Conservation (phyloP, 2,888 invertebrate genomes). For the Melanostoma scalare region DNA sequence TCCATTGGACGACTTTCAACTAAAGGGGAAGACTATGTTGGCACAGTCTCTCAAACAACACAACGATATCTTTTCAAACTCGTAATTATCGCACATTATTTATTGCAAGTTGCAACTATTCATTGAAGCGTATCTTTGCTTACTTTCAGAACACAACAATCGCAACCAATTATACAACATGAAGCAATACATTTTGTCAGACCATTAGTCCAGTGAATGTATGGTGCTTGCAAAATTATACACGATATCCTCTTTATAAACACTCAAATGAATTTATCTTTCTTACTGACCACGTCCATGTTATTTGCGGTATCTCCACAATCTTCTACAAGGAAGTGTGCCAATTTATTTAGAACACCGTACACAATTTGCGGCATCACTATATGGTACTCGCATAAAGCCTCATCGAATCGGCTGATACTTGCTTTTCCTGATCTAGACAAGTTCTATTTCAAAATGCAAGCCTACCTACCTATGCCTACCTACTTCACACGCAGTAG, state of each 20-base stretch:
- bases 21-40: too few relatives aligned
- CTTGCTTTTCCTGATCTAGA: slow-evolving; percentile 61
- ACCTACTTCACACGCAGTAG: too few relatives aligned
- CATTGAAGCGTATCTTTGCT: background rate
- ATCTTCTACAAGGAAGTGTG: slow-evolving; percentile 56
- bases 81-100: too few relatives aligned
- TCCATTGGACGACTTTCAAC: too few relatives aligned
- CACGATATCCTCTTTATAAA: slow-evolving; percentile 23
- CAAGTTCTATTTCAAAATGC: slow-evolving; percentile 37
- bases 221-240: slow-evolving; percentile 28
- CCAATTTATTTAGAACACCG: slow-evolving; percentile 47
- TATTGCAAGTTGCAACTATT: too few relatives aligned
- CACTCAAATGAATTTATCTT: slow-evolving; percentile 2
- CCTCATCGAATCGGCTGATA: slow-evolving; percentile 45
- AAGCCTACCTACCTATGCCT: too few relatives aligned
- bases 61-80: too few relatives aligned
- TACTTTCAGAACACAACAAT: slow-evolving; percentile 1
- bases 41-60: too few relatives aligned
- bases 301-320: slow-evolving; percentile 34
- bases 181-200: slow-evolving; percentile 11
- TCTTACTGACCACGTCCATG: slow-evolving; percentile 22
- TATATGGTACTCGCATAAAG: slow-evolving; percentile 16
- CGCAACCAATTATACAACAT: slow-evolving; percentile 8
- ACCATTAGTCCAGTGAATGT: slow-evolving; percentile 7
- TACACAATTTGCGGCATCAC: slow-evolving; percentile 42